Evolutionary conservation across 1,140 invertebrate genomes (phyloP), one percentile per base, ranked within the genome.

Genomic region (Microplitis demolitor): DNA sequence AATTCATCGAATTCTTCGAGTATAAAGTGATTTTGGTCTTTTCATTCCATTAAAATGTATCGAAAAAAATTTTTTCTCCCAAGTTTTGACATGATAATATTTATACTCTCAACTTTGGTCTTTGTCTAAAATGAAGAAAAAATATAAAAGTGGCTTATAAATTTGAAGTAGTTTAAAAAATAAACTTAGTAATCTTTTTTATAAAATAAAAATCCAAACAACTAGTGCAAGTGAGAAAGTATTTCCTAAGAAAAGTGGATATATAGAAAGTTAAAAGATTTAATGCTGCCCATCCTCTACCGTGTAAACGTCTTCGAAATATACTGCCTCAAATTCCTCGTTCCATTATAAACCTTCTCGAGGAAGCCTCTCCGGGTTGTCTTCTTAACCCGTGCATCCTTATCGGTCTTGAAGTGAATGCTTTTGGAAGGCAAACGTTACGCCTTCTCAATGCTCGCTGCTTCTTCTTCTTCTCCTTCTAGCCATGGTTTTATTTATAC

Each of bases 271-370:
- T 31, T 69, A 14, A 53, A 74, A 77, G 78, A 80, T 81, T 81
- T 80, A 80, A 76, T 73, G 74, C 69, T 63, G 70, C 68, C 75
- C 76, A 73, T 74, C 79, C 78, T 69, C 74, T 78, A 76, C 69
- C 77, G 54, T 79, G 77, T 81, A 81, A 80, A 80, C 69, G 78
- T 78, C 76, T 75, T 64, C 53, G 71, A 66, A 75, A 78, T 81
- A 81, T 79, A 81, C 64, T 70, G 70, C 64, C 69, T 34, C 60
- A 58, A 72, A 74, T 69, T 70, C 60, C 50, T 58, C 35, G 54
- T 33, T 62, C 76, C 72, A 67, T 74, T 74, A 76, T 71, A 71
- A 69, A 66, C 66, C 69, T 75, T 64, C 16, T 33, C 50, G n/a
- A 61, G 33, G 51, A 68, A 72, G 69, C 66, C 60, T 78, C 76